These are phyloP conservation scores for Nymphalis urticae DNA, from an alignment of 2,888 invertebrate genomes.

Conservation along the genomic window DNA sequence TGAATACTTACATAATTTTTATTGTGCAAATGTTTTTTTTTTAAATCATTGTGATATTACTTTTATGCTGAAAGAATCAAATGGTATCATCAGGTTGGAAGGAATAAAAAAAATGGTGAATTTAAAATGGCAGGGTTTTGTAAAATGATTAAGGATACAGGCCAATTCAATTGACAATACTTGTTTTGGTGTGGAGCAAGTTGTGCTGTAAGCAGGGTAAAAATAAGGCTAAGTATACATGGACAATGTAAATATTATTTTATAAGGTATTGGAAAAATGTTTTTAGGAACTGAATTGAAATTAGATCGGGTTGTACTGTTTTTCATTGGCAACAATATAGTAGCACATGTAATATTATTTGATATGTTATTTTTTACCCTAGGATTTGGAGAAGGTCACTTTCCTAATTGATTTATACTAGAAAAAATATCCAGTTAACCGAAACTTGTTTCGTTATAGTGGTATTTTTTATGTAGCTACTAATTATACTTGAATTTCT, in stretches of 20 bases:
- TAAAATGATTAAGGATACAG: conserved; percentile 32
- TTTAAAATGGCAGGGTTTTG: conserved; percentile 40
- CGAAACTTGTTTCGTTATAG: too few relatives aligned
- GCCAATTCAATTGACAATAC: conserved; percentile 42
- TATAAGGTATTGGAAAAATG: conserved; percentile 10
- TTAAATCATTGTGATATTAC: too few relatives aligned
- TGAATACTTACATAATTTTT: too few relatives aligned
- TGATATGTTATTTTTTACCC: neutral
- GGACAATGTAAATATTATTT: conserved; percentile 24
- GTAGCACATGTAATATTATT: neutral
- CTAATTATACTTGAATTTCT: too few relatives aligned
- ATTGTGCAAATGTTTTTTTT: too few relatives aligned
- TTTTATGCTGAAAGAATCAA: neutral
- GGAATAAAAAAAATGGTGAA: conserved; percentile 33
- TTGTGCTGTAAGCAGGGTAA: conserved; percentile 49
- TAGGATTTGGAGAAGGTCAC: neutral
- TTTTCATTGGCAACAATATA: neutral
- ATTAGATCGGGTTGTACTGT: neutral
- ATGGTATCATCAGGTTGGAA: conserved; percentile 12
- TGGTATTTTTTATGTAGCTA: too few relatives aligned
- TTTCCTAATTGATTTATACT: too few relatives aligned
- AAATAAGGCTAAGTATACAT: conserved; percentile 34
- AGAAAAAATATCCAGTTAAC: too few relatives aligned
- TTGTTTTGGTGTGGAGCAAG: conserved; percentile 43
- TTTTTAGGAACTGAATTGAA: neutral